A percentile compares a stretch with the other conserved stretches of the same genome.
Evolutionary conservation across 2,888 invertebrate genomes (phyloP).

Genomic region (Caenorhabditis zanzibari): DNA sequence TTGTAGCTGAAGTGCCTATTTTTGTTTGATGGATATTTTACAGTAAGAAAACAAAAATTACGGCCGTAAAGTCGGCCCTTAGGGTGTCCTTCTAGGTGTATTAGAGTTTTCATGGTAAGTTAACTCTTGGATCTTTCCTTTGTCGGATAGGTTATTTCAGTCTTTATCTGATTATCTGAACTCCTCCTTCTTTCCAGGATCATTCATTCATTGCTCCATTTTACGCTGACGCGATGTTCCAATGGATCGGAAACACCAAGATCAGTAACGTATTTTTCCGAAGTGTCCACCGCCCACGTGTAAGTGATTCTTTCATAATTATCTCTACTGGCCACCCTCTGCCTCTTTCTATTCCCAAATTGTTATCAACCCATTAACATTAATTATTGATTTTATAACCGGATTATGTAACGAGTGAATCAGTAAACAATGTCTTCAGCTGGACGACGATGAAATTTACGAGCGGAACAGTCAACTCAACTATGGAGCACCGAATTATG

Average conservation of each 20-base stretch:
- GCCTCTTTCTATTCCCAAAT: background rate
- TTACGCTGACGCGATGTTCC: slow-evolving; percentile 82
- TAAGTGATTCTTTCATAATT: slow-evolving; percentile 51
- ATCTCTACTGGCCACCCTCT: slow-evolving; percentile 27
- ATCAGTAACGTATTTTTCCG: slow-evolving; percentile 79
- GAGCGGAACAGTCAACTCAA: slow-evolving; percentile 65
- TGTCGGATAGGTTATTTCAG: too few species aligned
- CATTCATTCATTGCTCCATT: slow-evolving; percentile 95
- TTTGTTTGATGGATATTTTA: too few species aligned
- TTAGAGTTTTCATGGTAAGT: too few species aligned
- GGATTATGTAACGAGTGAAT: slow-evolving; percentile 44
- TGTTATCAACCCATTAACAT: slow-evolving; percentile 36
- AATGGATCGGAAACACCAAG: slow-evolving; percentile 81
- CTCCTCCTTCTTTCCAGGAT: slow-evolving; percentile 86
- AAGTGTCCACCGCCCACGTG: slow-evolving; percentile 77
- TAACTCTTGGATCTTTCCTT: too few species aligned
- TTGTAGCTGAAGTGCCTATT: too few species aligned
- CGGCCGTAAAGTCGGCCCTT: too few species aligned
- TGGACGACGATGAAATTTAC: slow-evolving; percentile 77
- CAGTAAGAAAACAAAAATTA: too few species aligned
- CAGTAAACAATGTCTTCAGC: slow-evolving; percentile 64
- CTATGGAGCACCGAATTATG: slow-evolving; percentile 70
- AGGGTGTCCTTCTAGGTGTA: too few species aligned
- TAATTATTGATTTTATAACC: slow-evolving; percentile 62
- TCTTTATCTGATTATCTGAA: too few species aligned